phyloP scores from a whole-genome alignment of 2,113 vertebrate genomes.

The Argyrosomus japonicus region DNA sequence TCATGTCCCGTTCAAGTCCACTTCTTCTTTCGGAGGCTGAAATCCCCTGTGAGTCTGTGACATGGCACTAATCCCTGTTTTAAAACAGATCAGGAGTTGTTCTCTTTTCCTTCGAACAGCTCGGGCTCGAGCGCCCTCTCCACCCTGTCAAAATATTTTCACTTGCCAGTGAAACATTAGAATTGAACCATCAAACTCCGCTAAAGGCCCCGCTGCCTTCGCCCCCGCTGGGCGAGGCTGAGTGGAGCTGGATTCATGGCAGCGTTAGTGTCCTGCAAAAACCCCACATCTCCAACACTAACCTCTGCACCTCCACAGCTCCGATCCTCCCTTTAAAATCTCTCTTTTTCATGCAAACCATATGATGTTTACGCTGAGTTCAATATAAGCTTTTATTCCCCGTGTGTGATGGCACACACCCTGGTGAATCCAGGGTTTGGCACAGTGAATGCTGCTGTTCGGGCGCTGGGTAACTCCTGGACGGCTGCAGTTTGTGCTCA shows the following conservation, averaged over 20 bases:
- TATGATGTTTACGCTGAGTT: neutral
- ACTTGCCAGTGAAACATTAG: constrained; percentile 69
- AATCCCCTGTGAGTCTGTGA: constrained; percentile 12
- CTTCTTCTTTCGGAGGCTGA: neutral
- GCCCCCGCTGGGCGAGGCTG: constrained; percentile 33
- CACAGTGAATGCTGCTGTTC: neutral
- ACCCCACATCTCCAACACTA: neutral
- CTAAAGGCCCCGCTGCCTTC: constrained; percentile 25
- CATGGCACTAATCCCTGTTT: constrained; percentile 24
- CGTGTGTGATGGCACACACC: neutral
- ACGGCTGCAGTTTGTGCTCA: neutral
- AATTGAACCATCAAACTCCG: constrained; percentile 77
- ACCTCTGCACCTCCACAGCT: neutral
- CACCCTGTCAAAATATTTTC: constrained; percentile 71
- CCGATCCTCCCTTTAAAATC: neutral
- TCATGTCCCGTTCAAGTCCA: neutral
- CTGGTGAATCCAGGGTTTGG: neutral
- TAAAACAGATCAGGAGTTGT: constrained; percentile 16
- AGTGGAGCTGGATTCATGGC: neutral
- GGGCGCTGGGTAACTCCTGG: neutral
- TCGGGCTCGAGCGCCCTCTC: constrained; percentile 5
- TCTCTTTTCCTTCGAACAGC: constrained; percentile 41
- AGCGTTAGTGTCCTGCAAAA: neutral
- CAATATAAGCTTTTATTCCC: neutral
- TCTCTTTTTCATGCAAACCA: neutral